phyloP scores from a whole-genome alignment of 2,888 invertebrate genomes.

The Apamea crenata region DNA sequence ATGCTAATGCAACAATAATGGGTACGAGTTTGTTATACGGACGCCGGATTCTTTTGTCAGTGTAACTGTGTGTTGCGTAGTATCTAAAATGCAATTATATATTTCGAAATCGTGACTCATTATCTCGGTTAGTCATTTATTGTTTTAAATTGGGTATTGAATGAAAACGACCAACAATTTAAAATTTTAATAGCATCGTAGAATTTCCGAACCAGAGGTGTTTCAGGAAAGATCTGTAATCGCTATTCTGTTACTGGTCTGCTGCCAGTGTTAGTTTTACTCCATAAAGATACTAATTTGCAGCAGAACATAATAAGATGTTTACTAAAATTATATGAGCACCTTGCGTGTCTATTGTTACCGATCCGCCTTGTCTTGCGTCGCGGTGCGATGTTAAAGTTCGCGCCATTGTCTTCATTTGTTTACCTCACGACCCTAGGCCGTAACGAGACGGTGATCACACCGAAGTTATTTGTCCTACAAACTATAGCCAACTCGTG shows the following conservation, averaged over 20 bases:
- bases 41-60: slow-evolving; percentile 35
- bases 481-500: slow-evolving; percentile 30
- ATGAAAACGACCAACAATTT: slow-evolving; percentile 11
- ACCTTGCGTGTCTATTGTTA: slow-evolving; percentile 69
- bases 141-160: slow-evolving; percentile 13
- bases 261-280: slow-evolving; percentile 2
- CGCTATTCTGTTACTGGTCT: background rate
- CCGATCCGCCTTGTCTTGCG: slow-evolving; percentile 37
- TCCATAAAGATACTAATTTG: slow-evolving; percentile 6
- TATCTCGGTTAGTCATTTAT: slow-evolving; percentile 13
- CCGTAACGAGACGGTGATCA: slow-evolving; percentile 35
- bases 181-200: background rate
- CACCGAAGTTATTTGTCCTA: slow-evolving; percentile 30
- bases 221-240: background rate
- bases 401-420: slow-evolving; percentile 75
- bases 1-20: slow-evolving; percentile 59
- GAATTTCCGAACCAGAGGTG: background rate
- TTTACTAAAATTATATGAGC: slow-evolving; percentile 58
- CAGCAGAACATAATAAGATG: slow-evolving; percentile 36
- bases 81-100: slow-evolving; percentile 32
- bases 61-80: slow-evolving; percentile 34
- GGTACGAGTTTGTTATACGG: slow-evolving; percentile 38
- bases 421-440: slow-evolving; percentile 73
- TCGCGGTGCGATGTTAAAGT: slow-evolving; percentile 61
- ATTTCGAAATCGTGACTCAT: slow-evolving; percentile 47